A percentile compares a stretch with the other conserved stretches of the same genome.
Evolutionary conservation across 2,797 vertebrate species (phyloP).

Genomic region (Xenentodon cancila): DNA sequence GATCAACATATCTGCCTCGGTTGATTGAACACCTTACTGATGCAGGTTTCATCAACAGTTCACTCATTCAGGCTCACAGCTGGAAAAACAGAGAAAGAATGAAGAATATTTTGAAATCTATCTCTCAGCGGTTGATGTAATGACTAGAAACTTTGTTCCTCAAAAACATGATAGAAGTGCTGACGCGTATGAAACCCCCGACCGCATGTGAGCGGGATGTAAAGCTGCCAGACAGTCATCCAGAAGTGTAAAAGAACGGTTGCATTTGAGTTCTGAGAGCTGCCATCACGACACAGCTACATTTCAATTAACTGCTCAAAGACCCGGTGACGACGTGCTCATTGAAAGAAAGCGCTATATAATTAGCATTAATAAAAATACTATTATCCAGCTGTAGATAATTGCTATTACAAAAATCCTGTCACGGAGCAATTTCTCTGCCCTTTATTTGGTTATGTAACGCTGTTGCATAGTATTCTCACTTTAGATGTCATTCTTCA

Average conservation of each 20-base stretch:
- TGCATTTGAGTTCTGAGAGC: constrained; percentile 36
- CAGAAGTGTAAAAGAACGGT: constrained; percentile 30
- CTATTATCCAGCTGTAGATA: constrained; percentile 55
- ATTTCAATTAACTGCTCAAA: constrained; percentile 61
- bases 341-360: constrained; percentile 33
- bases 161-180: too few relatives aligned
- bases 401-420: constrained; percentile 40
- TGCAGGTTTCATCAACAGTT: constrained; percentile 6
- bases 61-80: neutral
- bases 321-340: constrained; percentile 24
- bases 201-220: constrained; percentile 15
- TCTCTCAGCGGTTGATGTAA: too few relatives aligned
- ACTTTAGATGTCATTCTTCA: constrained; percentile 19
- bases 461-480: constrained; percentile 25
- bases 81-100: neutral
- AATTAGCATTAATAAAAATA: constrained; percentile 71
- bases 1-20: too few relatives aligned
- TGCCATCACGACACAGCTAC: constrained; percentile 26
- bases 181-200: constrained; percentile 25
- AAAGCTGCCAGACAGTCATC: constrained; percentile 25
- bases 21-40: neutral
- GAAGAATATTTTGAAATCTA: neutral
- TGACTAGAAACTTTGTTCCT: too few relatives aligned
- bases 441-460: constrained; percentile 40
- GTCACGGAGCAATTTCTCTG: constrained; percentile 34